Evolutionary conservation across 2,113 vertebrate species (phyloP), one percentile per base, ranked within the genome.

Genomic region (Limnothrissa miodon): DNA sequence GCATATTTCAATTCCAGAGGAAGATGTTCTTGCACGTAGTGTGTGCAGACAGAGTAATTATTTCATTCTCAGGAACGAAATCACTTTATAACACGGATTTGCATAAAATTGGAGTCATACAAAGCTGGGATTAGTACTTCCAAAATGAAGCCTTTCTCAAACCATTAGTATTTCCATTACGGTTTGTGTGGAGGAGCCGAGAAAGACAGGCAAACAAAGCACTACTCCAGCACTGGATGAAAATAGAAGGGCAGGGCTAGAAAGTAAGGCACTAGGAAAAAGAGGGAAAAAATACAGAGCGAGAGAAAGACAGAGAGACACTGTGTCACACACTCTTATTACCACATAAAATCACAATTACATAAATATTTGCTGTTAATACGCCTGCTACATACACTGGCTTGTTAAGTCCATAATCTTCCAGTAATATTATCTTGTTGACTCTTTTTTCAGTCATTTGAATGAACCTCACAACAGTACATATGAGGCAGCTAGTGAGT

Each of bases 91-190:
- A 92, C 87, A 90, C 85, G 89, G 91, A 93, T 94, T 95, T 93
- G 91, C 92, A 94, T 94, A 92, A 93, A 87, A 93, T 94, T 94
- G 92, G 88, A 83, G 89, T 92, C 92, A 87, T 91, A 93, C 90
- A 92, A 93, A 93, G 90, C 88, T 89, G 25, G 92, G 92, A 91
- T 93, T 93, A 93, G 81, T 36, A 82, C 79, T 59, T 80, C 36
- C 82, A 51, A 80, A 82, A 39, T 59, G 78, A 83, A 39, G 78
- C 59, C 62, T 82, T 80, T 79, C 59, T 85, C 78, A 66, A 82
- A 44, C 10, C 1, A 78, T 44, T 46, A 84, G 79, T 39, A 85
- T 82, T 85, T 81, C 70, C 53, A 81, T 82, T 78, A 82, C 36
- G 59, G 66, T 78, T 84, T 85, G n/a, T 70, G 45, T 48, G 33